Base-by-base conservation (phyloP, 2,888 invertebrate species). In the Xanthorhoe designata region DNA sequence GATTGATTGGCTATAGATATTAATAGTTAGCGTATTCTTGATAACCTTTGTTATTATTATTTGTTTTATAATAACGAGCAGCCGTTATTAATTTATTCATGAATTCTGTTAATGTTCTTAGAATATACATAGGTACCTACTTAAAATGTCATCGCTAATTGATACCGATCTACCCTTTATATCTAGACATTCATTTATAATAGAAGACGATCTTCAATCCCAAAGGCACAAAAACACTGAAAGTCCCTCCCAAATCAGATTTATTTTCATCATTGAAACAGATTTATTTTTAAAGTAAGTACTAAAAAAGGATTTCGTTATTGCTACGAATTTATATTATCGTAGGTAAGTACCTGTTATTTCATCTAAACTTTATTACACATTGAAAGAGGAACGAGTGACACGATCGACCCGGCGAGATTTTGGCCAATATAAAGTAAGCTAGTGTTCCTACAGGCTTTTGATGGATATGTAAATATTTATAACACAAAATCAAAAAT, bases 201-300 rank as follows among this genome's bases (percentile, higher is more conserved):
- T 62, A 72, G 63, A 42, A 70, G 66, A 77, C 70, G 68, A 18
- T 71, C 74, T 68, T 72, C 32, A 65, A 70, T 74, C 75, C 71
- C 66, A 68, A 71, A 69, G 72, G 73, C 53, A 66, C 47, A 55
- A 70, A 74, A 73, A 72, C 70, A 71, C 55, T 58, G 51, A 68
- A 64, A 69, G 73, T 70, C 69, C 74, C 67, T 71, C 68, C 66
- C 17, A 32, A 38, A 60, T 51, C 32, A 45, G 52, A 55, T 58
- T 56, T 63, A 65, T 61, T 63, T 63, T 47, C 8, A n/a, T n/a
- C n/a, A n/a, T n/a, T n/a, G n/a, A n/a, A n/a, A n/a, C n/a, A n/a
- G n/a, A n/a, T n/a, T n/a, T n/a, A n/a, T n/a, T n/a, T n/a, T n/a
- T n/a, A n/a, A n/a, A n/a, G n/a, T 24, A 18, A 51, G 32, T 32